Percentiles rank a stretch among this genome's conserved stretches.
Evolutionary conservation across 2,888 invertebrate genomes (phyloP).

Genomic region (Poecilus cupreus): DNA sequence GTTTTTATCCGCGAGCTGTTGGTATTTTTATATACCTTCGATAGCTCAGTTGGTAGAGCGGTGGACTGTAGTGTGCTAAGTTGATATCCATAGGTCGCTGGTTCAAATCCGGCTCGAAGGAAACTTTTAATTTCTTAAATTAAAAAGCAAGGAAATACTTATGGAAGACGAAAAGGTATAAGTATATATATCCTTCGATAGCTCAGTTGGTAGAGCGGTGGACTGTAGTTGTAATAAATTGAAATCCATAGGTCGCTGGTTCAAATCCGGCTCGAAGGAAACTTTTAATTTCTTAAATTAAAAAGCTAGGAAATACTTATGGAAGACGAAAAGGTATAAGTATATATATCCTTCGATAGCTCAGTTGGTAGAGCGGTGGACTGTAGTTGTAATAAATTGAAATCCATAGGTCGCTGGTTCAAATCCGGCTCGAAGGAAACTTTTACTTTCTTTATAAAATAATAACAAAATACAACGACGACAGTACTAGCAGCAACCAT

Average conservation of each 20-base stretch:
- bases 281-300: conserved; percentile 60
- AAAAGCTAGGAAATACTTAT: not conserved
- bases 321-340: too few species aligned
- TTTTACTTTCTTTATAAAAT: conserved; percentile 57
- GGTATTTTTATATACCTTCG: conserved; percentile 65
- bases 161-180: not conserved
- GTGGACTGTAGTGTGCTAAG: conserved; percentile 68
- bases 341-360: conserved; percentile 67
- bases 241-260: conserved; percentile 81
- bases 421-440: conserved; percentile 80
- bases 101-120: conserved; percentile 80
- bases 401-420: conserved; percentile 82
- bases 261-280: conserved; percentile 82
- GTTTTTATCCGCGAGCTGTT: too few species aligned
- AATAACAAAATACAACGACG: too few species aligned
- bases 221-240: conserved; percentile 67
- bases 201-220: conserved; percentile 72
- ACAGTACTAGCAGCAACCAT: too few species aligned
- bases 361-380: conserved; percentile 72
- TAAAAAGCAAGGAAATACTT: not conserved
- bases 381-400: conserved; percentile 67
- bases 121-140: conserved; percentile 63
- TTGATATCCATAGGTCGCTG: conserved; percentile 78
- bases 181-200: conserved; percentile 67
- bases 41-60: conserved; percentile 72